Percentiles rank a stretch among this genome's conserved stretches.
These are phyloP conservation scores for Rhinichthys klamathensis DNA, from an alignment of 2,113 vertebrate genomes.

Conservation along the genomic window DNA sequence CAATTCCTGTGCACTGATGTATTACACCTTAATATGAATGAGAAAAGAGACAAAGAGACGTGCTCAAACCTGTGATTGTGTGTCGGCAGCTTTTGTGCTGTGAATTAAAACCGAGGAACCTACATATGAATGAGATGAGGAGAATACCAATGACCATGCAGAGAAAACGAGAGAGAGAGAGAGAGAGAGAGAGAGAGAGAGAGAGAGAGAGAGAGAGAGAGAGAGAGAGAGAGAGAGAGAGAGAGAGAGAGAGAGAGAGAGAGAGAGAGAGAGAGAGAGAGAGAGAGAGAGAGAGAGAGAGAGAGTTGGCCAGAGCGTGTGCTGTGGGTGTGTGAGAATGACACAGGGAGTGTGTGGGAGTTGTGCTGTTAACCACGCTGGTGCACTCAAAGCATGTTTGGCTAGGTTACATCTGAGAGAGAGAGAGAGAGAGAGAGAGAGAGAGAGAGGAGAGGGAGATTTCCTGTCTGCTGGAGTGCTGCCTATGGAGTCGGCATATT, in stretches of 20 bases:
- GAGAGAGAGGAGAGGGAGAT: neutral
- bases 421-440: neutral
- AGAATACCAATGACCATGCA: slow-evolving; percentile 54
- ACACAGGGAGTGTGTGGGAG: slow-evolving; percentile 13
- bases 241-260: too few species aligned
- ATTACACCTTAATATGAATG: slow-evolving; percentile 6
- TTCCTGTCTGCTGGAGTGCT: slow-evolving; percentile 27
- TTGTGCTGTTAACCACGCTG: neutral
- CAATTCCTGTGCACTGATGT: neutral
- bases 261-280: too few species aligned
- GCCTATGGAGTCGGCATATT: slow-evolving; percentile 13
- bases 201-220: too few species aligned
- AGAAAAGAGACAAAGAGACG: neutral
- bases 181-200: too few species aligned
- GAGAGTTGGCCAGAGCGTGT: slow-evolving; percentile 7
- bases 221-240: too few species aligned
- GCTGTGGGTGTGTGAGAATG: neutral
- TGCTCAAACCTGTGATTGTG: slow-evolving; percentile 4
- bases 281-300: too few species aligned
- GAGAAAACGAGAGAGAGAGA: neutral
- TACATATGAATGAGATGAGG: slow-evolving; percentile 36
- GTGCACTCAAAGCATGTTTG: neutral
- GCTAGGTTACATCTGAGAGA: slow-evolving; percentile 22
- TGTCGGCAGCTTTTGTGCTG: slow-evolving; percentile 34
- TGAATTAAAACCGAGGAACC: slow-evolving; percentile 42